phyloP scores from a whole-genome alignment of 1,140 invertebrate genomes.

The Platyscapa corneri region DNA sequence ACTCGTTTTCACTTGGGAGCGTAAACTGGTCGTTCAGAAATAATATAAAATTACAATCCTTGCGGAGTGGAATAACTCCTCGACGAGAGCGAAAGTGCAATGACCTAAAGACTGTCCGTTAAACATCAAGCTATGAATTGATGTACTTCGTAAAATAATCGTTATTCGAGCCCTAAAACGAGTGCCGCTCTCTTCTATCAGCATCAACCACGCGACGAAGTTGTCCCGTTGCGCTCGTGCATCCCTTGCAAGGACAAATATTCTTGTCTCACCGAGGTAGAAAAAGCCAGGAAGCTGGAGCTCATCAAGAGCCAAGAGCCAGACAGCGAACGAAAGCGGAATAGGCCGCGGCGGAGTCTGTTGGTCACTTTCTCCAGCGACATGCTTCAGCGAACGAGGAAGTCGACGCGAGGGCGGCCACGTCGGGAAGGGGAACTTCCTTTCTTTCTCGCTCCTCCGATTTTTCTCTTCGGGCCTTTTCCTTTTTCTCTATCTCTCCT shows the following conservation, averaged over 20 bases:
- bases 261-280: background rate
- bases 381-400: constrained; percentile 58
- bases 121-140: background rate
- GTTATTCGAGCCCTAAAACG: no score
- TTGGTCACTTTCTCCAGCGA: constrained; percentile 58
- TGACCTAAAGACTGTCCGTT: constrained; percentile 44
- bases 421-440: background rate
- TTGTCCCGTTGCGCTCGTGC: background rate
- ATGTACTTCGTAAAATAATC: no score
- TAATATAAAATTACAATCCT: constrained; percentile 14
- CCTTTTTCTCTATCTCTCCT: background rate
- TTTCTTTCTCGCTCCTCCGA: background rate
- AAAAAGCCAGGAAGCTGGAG: background rate
- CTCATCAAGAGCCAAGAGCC: background rate
- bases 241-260: background rate
- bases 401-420: constrained; percentile 45
- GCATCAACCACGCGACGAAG: background rate
- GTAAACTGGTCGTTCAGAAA: background rate
- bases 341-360: background rate
- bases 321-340: constrained; percentile 39
- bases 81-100: constrained; percentile 38
- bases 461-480: background rate
- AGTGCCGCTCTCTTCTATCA: background rate
- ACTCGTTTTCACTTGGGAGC: background rate
- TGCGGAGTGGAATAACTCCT: background rate